Evolutionary conservation across 2,797 vertebrate species (phyloP).

Genomic region (Myiotriccus ornatus): DNA sequence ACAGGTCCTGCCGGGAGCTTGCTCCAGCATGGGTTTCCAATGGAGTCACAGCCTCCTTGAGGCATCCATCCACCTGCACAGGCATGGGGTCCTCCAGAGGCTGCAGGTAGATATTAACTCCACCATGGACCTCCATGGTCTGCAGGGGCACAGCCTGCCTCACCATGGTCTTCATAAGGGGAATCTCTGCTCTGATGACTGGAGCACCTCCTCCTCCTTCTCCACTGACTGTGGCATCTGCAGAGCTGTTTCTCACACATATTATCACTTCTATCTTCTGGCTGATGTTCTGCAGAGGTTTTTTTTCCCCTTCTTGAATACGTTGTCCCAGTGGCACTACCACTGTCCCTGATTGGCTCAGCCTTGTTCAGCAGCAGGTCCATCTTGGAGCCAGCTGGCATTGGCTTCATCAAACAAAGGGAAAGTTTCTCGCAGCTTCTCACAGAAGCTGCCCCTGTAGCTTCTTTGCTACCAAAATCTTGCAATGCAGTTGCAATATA

Average conservation of each 20-base stretch:
- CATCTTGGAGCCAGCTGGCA: background rate
- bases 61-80: background rate
- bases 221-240: background rate
- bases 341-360: background rate
- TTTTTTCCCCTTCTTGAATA: background rate
- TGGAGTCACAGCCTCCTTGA: background rate
- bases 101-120: background rate
- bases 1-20: accelerated
- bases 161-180: accelerated
- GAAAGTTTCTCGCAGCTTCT: background rate
- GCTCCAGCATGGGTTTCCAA: background rate
- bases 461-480: background rate
- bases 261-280: background rate
- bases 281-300: background rate
- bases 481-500: background rate
- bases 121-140: accelerated
- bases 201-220: background rate
- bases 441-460: background rate
- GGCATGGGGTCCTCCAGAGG: too few relatives aligned
- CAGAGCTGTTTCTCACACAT: background rate
- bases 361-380: background rate
- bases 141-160: background rate
- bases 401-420: accelerated
- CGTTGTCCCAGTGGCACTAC: background rate
- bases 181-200: background rate